Conservation (phyloP, 1,140 invertebrate genomes). For the Brachionus angularis region DNA sequence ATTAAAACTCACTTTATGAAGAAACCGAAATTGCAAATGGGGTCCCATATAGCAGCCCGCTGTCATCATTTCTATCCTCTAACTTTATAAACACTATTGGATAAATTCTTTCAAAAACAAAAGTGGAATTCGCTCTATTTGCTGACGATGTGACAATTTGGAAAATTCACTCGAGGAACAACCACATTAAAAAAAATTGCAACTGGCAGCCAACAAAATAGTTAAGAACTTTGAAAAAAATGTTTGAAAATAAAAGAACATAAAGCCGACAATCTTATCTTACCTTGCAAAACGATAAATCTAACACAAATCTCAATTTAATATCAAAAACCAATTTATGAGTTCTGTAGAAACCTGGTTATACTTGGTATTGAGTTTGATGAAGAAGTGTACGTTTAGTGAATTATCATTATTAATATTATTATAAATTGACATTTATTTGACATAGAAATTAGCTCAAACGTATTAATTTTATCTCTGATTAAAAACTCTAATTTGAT, state of each 20-base stretch:
- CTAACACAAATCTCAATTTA: background rate
- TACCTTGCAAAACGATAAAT: slow-evolving; percentile 13
- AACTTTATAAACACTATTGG: slow-evolving; percentile 25
- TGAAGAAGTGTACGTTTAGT: background rate
- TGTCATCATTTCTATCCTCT: background rate
- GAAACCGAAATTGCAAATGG: background rate
- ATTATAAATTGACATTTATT: too few species aligned
- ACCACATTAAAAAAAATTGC: background rate
- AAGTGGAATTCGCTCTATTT: background rate
- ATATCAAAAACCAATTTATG: background rate
- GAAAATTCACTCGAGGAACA: background rate
- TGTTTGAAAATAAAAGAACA: background rate
- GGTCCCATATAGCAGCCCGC: background rate
- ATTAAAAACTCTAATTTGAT: too few species aligned
- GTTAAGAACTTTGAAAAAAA: background rate
- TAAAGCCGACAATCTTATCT: background rate
- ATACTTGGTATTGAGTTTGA: background rate
- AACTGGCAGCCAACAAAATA: slow-evolving; percentile 1
- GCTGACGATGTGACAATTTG: slow-evolving; percentile 31
- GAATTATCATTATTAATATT: too few species aligned
- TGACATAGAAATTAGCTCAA: too few species aligned
- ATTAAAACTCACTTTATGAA: background rate
- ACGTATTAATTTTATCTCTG: too few species aligned
- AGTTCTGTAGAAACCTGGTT: background rate
- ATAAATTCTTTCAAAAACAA: background rate